A percentile compares a stretch with the other conserved stretches of the same genome.
Evolutionary conservation across 2,888 invertebrate genomes (phyloP).

Genomic region (Melitaea athalia): DNA sequence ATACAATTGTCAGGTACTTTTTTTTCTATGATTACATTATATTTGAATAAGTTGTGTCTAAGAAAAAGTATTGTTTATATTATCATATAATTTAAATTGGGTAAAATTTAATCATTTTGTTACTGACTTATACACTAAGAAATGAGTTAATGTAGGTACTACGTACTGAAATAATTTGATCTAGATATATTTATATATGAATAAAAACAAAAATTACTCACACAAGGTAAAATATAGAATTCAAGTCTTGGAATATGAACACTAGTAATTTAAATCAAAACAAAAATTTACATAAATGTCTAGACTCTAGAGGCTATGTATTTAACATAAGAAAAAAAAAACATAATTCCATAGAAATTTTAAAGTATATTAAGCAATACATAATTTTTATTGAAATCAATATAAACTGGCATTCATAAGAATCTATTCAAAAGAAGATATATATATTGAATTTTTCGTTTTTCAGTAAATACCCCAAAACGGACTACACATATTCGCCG

Average conservation of each 20-base stretch:
- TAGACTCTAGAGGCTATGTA: no score
- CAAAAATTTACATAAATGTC: no score
- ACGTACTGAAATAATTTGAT: no score
- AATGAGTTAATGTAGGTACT: no score
- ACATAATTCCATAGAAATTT: no score
- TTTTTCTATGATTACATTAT: neutral
- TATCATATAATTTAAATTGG: neutral
- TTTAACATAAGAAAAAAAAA: no score
- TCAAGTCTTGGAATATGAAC: neutral
- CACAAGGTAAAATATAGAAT: no score
- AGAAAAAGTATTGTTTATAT: neutral
- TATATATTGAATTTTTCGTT: neutral
- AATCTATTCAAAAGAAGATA: neutral
- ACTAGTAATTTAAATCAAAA: neutral
- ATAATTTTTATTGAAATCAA: no score
- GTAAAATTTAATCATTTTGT: no score
- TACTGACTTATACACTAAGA: no score
- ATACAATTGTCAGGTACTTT: slow-evolving; percentile 4
- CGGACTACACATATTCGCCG: slow-evolving; percentile 94
- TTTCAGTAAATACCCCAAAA: slow-evolving; percentile 92
- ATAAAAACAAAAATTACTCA: neutral
- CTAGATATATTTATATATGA: neutral
- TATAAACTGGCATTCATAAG: no score
- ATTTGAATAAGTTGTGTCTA: neutral
- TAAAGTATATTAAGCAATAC: no score